Base-by-base conservation (phyloP, 2,888 invertebrate species). In the Lampropteryx suffumata region DNA sequence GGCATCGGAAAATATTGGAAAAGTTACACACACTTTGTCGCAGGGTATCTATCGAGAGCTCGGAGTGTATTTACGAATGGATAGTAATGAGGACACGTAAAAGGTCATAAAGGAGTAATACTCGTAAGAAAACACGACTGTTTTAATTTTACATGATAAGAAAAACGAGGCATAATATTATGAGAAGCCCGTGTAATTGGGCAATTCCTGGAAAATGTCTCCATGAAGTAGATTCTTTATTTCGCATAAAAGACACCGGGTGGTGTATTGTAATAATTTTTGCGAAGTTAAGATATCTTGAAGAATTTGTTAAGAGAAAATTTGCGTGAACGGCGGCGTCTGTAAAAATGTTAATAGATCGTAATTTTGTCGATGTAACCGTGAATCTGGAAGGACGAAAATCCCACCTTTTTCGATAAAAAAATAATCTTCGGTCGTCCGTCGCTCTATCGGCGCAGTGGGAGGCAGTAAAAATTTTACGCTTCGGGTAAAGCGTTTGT, bases 401-500 rank as follows among this genome's bases (percentile, higher is more conserved):
- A 53, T 21, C 27, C 8, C n/a, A 56, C 30, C 34, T 24, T 34
- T 27, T 43, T 50, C 53, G 56, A 64, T 65, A 60, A 64, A 67
- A 63, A 64, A 59, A 59, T 50, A 57, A 65, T 60, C 54, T 61
- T 54, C 58, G 57, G 57, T 63, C 64, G 61, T 50, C 62, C 59
- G 63, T 69, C 65, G 61, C 61, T 69, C 69, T 64, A 68, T 71
- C 64, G 70, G 44, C 59, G 59, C 58, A 67, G 68, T 65, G 71
- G 68, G 67, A 58, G 73, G 70, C 57, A 67, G 71, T 76, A 77
- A 82, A 84, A 81, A 75, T 73, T 83, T 77, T 72, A 78, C 78
- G 76, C 73, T 73, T 70, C 65, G 66, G 72, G 65, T 73, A 79
- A 76, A 82, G 67, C 80, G 80, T 80, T 83, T 84, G 79, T 79